Base-by-base conservation (phyloP, 2,797 vertebrate species). In the Enteromius thamalakanensis region DNA sequence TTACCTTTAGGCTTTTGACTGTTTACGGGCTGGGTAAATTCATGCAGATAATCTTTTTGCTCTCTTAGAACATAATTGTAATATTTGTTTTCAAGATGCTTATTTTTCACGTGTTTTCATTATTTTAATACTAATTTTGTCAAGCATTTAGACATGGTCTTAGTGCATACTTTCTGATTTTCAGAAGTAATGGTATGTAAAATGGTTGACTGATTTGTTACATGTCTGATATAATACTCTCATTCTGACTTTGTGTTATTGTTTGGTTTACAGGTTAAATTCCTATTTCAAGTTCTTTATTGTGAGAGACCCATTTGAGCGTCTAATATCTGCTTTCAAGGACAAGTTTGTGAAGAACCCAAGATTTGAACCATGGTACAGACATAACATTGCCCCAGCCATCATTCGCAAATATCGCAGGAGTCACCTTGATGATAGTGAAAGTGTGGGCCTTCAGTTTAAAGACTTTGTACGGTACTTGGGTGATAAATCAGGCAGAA, bases 261-360 rank as follows among this genome's bases (percentile, higher is more conserved):
- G 23, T 76, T 75, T 68, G 29, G 6, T 82, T 69, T 19, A 69
- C 92, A 99, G 98, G 85, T 91, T 99, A 87, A 95, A 92, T 90
- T 94, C 96, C 0, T 99, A 99, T 93, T 99, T 99, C 88, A 99
- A 99, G 90, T 99, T 99, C 91, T 95, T 99, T 90, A 99, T 99
- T 1, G 98, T 99, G 82, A 93, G 98, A 90, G 98, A 99, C 90
- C 98, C 98, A 3, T 99, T 99, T 8, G 98, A 99, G 91, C 96
- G 98, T 26, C 87, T 88, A 29, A 87, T 88, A 40, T 88, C 87
- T 34, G 98, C 98, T 0, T 99, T 98, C 93, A 99, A 98, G 90
- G 98, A 99, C 92, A 99, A 99, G 91, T 99, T 99, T 85, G 93
- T 99, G 85, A 95, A 97, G 87, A 99, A 99, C 84, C 98, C 98